Percentiles rank a stretch among this genome's conserved stretches.
Evolutionary conservation across 2,797 vertebrate species (phyloP).

Genomic region (Graptemys geographica): DNA sequence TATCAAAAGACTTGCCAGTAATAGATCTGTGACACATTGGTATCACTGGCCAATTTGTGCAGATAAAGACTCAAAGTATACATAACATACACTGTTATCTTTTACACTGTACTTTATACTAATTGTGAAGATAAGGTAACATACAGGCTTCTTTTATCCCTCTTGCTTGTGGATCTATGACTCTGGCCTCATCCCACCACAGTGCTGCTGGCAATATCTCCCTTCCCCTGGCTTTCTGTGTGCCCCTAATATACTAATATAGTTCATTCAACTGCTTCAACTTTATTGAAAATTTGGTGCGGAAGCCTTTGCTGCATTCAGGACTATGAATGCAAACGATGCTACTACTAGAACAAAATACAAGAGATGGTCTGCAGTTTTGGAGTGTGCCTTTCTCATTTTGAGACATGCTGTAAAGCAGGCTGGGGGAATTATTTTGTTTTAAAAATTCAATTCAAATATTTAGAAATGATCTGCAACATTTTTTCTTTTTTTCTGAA

Average conservation of each 20-base stretch:
- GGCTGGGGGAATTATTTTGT: not conserved
- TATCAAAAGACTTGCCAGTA: not conserved
- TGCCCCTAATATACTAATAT: not conserved
- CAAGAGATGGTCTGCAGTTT: conserved; percentile 9
- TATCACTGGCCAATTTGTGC: not conserved
- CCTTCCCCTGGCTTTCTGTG: not conserved
- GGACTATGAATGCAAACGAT: conserved; percentile 18
- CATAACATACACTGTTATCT: not conserved
- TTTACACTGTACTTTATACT: not conserved
- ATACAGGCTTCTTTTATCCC: not conserved
- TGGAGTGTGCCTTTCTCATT: not conserved
- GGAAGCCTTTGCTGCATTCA: not conserved
- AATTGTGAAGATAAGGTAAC: not conserved
- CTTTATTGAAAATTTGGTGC: not conserved
- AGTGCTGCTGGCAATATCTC: not conserved
- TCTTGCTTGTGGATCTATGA: not conserved
- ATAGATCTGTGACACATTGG: not conserved
- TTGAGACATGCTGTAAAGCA: not conserved
- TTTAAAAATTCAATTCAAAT: not conserved
- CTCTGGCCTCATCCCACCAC: not conserved
- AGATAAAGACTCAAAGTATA: not conserved
- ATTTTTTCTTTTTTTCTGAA: not conserved
- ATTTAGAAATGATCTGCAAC: not conserved
- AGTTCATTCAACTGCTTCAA: not conserved
- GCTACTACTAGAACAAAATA: not conserved